Base-by-base conservation (phyloP, 2,113 vertebrate species). In the Pollachius pollachius region DNA sequence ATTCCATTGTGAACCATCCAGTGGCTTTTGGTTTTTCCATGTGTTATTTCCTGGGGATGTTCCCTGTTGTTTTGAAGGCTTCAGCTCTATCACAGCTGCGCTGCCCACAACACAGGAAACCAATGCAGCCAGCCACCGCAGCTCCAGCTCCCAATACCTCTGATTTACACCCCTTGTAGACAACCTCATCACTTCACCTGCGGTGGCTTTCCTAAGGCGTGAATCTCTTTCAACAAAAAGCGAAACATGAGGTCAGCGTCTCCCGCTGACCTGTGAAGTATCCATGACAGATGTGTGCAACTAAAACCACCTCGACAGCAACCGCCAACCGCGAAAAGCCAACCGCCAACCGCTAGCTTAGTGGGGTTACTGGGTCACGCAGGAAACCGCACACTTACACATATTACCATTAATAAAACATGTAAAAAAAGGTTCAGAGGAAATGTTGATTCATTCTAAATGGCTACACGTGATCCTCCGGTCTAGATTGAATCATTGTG, bases 321-420 rank as follows among this genome's bases (percentile, higher is more conserved):
- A 19, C 41, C 15, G 64, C n/a, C 52, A 64, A 57, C 3, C 37
- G 3, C 37, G 3, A 23, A 34, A 34, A 34, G 30, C 30, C 57
- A 23, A 19, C 41, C 12, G 62, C n/a, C 52, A 64, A 57, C 11
- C 41, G 41, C 41, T 34, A 34, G 30, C 70, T 52, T 27, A 41
- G 19, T 13, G 19, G 16, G 34, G 54, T 25, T 60, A 41, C 8
- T 65, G 52, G 82, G 71, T 77, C 76, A 76, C 41, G 41, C 37
- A 8, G 37, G 11, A 41, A 11, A 41, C 37, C 37, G 37, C 37
- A 23, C 23, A 23, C 41, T 48, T 9, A 48, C 41, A 34, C 6
- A 5, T 12, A 48, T 48, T 48, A 48, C 11, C 12, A 13, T 48
- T 9, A 30, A 59, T 57, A 16, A 13, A 62, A n/a, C 2, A 59